Conservation (phyloP, 1,140 invertebrate genomes). For the Diuraphis noxia region DNA sequence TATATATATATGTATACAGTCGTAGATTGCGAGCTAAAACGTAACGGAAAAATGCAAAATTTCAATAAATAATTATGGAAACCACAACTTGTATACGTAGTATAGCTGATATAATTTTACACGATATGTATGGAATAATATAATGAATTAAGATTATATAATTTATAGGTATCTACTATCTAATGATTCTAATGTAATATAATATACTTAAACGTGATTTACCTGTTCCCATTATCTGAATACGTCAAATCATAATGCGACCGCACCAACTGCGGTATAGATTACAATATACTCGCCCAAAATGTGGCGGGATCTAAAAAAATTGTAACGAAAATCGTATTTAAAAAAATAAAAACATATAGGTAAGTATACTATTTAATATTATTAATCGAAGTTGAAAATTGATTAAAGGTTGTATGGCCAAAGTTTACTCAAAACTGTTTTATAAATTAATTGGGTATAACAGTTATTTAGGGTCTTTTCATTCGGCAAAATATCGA, state of each 20-base stretch:
- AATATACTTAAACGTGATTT: neutral
- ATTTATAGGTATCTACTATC: neutral
- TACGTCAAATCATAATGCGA: slow-evolving; percentile 32
- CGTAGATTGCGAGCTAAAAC: neutral
- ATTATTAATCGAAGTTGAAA: neutral
- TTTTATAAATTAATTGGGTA: too few relatives aligned
- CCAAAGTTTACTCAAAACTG: too few relatives aligned
- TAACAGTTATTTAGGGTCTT: too few relatives aligned
- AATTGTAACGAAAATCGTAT: neutral
- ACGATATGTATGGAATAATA: neutral
- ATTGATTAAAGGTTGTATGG: neutral
- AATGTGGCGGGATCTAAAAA: neutral
- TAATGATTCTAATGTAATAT: too few relatives aligned
- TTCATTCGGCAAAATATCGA: too few relatives aligned
- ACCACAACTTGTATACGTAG: neutral
- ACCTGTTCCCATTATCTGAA: slow-evolving; percentile 51
- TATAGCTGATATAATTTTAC: neutral
- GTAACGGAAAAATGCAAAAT: neutral
- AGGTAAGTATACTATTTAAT: too few relatives aligned
- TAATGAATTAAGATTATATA: neutral
- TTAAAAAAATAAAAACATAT: neutral
- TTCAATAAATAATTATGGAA: neutral
- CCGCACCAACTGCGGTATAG: neutral
- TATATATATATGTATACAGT: too few relatives aligned
- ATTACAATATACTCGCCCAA: neutral